Evolutionary conservation across 2,888 invertebrate genomes (phyloP).

Genomic region (Leptopilina drosophilae): DNA sequence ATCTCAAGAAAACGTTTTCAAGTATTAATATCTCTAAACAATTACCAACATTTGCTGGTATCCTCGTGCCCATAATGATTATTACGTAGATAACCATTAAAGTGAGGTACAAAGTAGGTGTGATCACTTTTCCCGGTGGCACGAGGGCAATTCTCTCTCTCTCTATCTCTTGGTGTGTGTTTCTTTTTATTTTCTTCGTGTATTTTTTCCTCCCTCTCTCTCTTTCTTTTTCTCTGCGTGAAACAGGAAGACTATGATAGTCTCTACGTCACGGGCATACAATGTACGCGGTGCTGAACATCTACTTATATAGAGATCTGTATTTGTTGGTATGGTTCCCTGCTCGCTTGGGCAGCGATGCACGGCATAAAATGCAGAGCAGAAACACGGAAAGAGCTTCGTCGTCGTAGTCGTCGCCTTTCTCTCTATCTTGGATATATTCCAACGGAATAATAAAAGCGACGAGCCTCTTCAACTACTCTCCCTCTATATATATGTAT

Average conservation of each 20-base stretch:
- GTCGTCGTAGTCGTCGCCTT: conserved; percentile 43
- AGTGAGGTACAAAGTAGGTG: neutral
- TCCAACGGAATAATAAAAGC: conserved; percentile 57
- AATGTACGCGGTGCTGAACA: conserved; percentile 41
- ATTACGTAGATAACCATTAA: conserved; percentile 12
- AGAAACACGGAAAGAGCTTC: conserved; percentile 48
- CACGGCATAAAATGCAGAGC: conserved; percentile 58
- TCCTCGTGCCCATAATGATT: conserved; percentile 12
- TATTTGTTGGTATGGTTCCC: conserved; percentile 41
- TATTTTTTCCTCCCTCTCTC: conserved; percentile 1
- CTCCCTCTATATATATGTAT: neutral
- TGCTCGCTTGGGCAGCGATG: conserved; percentile 56
- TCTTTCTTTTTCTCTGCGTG: conserved; percentile 22
- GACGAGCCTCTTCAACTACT: conserved; percentile 12
- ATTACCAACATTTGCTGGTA: conserved; percentile 7
- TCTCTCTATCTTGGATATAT: conserved; percentile 50
- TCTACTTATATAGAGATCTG: conserved; percentile 9
- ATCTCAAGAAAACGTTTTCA: neutral
- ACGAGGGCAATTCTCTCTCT: conserved; percentile 24
- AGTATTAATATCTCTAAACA: neutral
- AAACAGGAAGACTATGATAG: conserved; percentile 56
- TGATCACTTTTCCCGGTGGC: neutral
- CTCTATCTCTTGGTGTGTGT: neutral
- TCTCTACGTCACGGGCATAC: conserved; percentile 52
- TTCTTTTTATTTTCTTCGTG: too few species aligned